Evolutionary conservation across 2,113 vertebrate species (phyloP).

Genomic region (Psammodynastes pulverulentus): DNA sequence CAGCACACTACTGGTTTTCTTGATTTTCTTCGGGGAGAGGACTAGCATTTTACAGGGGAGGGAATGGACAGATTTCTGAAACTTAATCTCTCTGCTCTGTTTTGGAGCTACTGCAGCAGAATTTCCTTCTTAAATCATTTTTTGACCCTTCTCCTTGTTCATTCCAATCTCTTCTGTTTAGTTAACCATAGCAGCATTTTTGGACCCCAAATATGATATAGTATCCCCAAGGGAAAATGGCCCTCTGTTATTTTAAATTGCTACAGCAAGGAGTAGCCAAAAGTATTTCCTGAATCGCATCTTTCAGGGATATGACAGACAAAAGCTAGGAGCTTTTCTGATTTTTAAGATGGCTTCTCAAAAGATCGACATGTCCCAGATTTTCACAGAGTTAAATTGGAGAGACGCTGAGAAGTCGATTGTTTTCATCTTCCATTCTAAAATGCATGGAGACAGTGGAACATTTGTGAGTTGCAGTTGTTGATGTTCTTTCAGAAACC

Average conservation of each 20-base stretch:
- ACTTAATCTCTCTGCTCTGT: not conserved
- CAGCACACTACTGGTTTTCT: slow-evolving; percentile 44
- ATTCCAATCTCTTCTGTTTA: accelerated
- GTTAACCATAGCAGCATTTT: not conserved
- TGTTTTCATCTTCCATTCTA: not conserved
- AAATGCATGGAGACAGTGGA: not conserved
- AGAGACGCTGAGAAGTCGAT: not conserved
- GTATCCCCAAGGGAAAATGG: not conserved
- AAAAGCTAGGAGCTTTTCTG: not conserved
- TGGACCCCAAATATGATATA: not conserved
- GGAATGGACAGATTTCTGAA: not conserved
- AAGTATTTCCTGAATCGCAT: not conserved
- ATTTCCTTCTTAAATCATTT: slow-evolving; percentile 1
- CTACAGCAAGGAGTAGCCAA: not conserved
- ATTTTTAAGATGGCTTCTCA: not conserved
- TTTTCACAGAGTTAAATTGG: slow-evolving; percentile 1
- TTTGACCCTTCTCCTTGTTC: not conserved
- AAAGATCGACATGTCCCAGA: not conserved
- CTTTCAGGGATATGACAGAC: not conserved
- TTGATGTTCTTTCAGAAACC: not conserved
- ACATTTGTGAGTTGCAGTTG: not conserved
- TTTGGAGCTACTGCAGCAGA: not conserved
- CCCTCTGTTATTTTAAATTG: slow-evolving; percentile 1
- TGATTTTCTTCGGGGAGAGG: not conserved
- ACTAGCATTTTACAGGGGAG: not conserved